Evolutionary conservation across 35 echinoderm and acorn worm genomes (phyloP).

Genomic region (Ptychodera flava): DNA sequence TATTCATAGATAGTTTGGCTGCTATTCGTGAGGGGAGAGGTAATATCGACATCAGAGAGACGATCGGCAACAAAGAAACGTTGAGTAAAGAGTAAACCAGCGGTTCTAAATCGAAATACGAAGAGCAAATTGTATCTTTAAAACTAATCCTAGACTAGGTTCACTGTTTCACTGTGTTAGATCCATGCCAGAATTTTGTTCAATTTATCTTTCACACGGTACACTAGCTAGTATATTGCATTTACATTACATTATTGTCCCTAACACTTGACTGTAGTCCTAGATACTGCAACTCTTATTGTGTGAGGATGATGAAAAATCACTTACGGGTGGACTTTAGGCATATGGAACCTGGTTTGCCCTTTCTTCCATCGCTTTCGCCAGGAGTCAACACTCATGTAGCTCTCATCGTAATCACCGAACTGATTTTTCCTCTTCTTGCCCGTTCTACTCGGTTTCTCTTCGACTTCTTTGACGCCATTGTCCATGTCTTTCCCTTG

Average conservation of each 20-base stretch:
- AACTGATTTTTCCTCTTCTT: conserved; percentile 11
- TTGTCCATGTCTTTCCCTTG: neutral
- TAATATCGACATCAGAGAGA: too few species aligned
- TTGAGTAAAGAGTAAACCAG: neutral
- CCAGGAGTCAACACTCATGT: conserved; percentile 2
- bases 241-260: neutral
- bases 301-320: too few species aligned
- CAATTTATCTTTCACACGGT: neutral
- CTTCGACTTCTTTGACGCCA: neutral
- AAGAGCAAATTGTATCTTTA: neutral
- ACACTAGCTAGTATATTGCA: neutral
- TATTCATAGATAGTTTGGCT: too few species aligned
- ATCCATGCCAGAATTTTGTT: too few species aligned
- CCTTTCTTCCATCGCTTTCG: conserved; percentile 8
- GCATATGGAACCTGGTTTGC: conserved; percentile 21
- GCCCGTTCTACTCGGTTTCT: neutral
- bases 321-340: conserved; percentile 5
- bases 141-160: too few species aligned
- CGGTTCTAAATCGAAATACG: neutral
- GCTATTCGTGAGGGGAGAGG: too few species aligned
- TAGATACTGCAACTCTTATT: neutral
- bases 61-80: neutral
- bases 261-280: neutral
- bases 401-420: neutral
- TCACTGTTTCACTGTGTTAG: too few species aligned